phyloP scores from a whole-genome alignment of 1,140 invertebrate species.

The Drosophila ohnishii region DNA sequence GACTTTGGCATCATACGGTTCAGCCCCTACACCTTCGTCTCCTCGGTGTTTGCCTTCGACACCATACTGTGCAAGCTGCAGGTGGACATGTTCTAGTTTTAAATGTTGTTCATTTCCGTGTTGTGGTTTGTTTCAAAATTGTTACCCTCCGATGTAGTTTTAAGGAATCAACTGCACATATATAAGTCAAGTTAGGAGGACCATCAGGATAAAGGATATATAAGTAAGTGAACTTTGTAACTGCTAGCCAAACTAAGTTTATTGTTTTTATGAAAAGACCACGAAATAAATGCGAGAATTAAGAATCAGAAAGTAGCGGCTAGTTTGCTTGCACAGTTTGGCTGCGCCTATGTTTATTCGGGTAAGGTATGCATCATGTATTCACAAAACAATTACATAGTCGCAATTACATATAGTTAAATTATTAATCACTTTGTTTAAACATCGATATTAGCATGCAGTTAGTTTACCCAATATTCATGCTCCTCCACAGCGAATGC shows the following conservation, averaged over 20 bases:
- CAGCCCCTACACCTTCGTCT: slow-evolving; percentile 77
- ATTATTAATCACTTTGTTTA: slow-evolving; percentile 71
- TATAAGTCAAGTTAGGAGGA: slow-evolving; percentile 1
- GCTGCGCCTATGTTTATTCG: slow-evolving; percentile 68
- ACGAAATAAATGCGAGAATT: slow-evolving; percentile 13
- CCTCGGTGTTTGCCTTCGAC: slow-evolving; percentile 81
- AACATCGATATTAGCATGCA: slow-evolving; percentile 53
- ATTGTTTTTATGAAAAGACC: slow-evolving; percentile 22
- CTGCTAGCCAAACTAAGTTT: slow-evolving; percentile 13
- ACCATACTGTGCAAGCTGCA: slow-evolving; percentile 69
- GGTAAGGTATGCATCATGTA: slow-evolving; percentile 52
- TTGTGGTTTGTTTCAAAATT: slow-evolving; percentile 41
- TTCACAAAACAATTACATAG: slow-evolving; percentile 70
- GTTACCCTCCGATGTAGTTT: slow-evolving; percentile 9
- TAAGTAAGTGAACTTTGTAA: slow-evolving; percentile 16
- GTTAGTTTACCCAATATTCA: slow-evolving; percentile 40
- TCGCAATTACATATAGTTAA: slow-evolving; percentile 55
- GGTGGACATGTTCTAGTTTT: slow-evolving; percentile 61
- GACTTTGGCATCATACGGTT: slow-evolving; percentile 77
- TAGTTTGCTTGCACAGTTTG: slow-evolving; percentile 55
- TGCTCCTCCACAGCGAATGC: slow-evolving; percentile 50
- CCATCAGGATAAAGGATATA: background rate
- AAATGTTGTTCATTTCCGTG: slow-evolving; percentile 46
- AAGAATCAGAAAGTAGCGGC: background rate
- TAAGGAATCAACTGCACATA: background rate